Evolutionary conservation across 1,140 invertebrate species (phyloP), one percentile per base, ranked within the genome.

Genomic region (Lordiphosa clarofinis): DNA sequence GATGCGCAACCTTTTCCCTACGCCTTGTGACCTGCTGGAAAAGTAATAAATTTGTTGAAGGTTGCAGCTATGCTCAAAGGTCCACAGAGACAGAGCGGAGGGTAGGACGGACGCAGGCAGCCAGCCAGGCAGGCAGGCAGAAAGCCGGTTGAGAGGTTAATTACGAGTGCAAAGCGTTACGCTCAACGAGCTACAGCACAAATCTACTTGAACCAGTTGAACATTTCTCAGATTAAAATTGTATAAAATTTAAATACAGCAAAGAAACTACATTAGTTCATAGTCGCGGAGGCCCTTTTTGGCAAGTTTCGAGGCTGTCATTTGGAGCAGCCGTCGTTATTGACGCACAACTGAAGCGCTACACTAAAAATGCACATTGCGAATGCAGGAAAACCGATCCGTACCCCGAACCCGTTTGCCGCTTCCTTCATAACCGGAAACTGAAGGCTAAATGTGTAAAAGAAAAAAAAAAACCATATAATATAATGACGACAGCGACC

Each of bases 141-240:
- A 82, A 82, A 84, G 76, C 78, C 78, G 76, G 78, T 84, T 71
- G 78, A 84, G 76, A 76, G 76, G 78, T 82, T 82, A 84, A 84
- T 84, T 82, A 72, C 56, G 76, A 81, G 76, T 76, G 76, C 78
- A 82, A 76, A 81, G 72, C 78, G 76, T 82, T 82, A 76, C 78
- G 76, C 78, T 82, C 62, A 72, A 70, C 68, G 76, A 56, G 43
- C 64, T 49, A 56, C 54, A 56, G 31, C 56, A 48, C 36, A 50
- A 63, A 58, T 47, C 58, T 46, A 56, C 62, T 59, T 6, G 19
- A 4, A 58, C 59, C 57, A 66, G 71, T 67, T 66, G 64, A 66
- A 57, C 54, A 21, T 55, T 58, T 58, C 48, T 49, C 38, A 47
- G 43, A 46, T 28, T 28, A 44, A 46, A 49, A 9, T 36, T 49